Evolutionary conservation across 2,888 invertebrate species (phyloP), one percentile per base, ranked within the genome.

Genomic region (Trissolcus japonicus): DNA sequence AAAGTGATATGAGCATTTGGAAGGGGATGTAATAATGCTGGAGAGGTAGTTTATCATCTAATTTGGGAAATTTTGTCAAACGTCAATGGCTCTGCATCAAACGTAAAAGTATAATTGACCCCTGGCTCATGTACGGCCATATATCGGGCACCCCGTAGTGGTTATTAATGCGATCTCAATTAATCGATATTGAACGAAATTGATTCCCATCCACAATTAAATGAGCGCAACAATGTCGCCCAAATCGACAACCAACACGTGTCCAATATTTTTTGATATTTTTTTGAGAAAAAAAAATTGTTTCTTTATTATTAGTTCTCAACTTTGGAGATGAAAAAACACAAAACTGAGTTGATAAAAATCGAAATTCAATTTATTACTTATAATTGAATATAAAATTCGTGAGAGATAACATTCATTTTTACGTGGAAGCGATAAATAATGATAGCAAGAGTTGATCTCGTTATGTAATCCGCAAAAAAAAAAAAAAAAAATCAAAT

Each of bases 131-230:
- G 56, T 55, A 61, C 17, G 35, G 65, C 25, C 35, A 4, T 57
- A 19, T 41, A 61, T 7, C 51, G 41, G 76, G 69, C 75, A 71
- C 76, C 80, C 79, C 63, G 74, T 71, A 13, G 77, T 51, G 78
- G 76, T 6, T 35, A 35, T 81, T 80, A 77, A 79, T 81, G 74
- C 66, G 46, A 62, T 61, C 68, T 71, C 81, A 81, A 82, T 82
- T 79, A 81, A 78, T 71, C 48, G 76, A 78, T 78, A 82, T 82
- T 82, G 81, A 78, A 80, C 73, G 76, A 78, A 81, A 82, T 82
- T 82, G 80, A 82, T 81, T 81, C 80, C 72, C 76, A 79, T 75
- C 75, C 71, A 61, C 78, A 62, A 62, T 56, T 66, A 54, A 69
- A 65, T 60, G 65, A n/a, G n/a, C 57, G 48, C 48, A 65, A 57